Conservation (phyloP, 2,888 invertebrate species). For the Polydrusus pterygomalis region DNA sequence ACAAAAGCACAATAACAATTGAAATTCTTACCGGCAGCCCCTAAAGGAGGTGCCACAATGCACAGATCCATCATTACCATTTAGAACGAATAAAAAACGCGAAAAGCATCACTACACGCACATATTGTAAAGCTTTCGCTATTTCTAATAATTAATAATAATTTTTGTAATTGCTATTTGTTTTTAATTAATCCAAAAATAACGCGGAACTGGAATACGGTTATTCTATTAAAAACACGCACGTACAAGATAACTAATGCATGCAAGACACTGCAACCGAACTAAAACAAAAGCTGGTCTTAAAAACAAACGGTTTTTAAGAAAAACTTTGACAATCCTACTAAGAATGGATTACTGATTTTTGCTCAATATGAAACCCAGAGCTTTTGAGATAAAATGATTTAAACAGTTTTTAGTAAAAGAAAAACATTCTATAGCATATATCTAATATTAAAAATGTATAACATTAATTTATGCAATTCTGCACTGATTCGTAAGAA, state of each 20-base stretch:
- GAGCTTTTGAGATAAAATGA: neutral
- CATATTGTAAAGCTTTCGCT: constrained; percentile 37
- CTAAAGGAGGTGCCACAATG: constrained; percentile 34
- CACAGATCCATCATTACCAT: constrained; percentile 43
- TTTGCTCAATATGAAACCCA: no score
- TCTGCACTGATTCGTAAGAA: neutral
- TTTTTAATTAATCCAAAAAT: constrained; percentile 35
- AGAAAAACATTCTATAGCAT: no score
- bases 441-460: no score
- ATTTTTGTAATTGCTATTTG: constrained; percentile 20
- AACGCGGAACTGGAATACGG: constrained; percentile 17
- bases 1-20: constrained; percentile 4
- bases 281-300: constrained; percentile 9
- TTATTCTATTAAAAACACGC: constrained; percentile 22
- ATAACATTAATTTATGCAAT: neutral
- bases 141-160: constrained; percentile 21
- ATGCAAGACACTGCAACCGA: constrained; percentile 11
- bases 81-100: constrained; percentile 11
- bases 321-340: neutral
- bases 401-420: no score
- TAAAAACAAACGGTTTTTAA: neutral
- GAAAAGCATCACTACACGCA: constrained; percentile 31
- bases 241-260: constrained; percentile 22
- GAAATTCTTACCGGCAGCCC: constrained; percentile 36
- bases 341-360: neutral